Conservation (phyloP, 2,797 vertebrate genomes). For the Psittacula derbiana region DNA sequence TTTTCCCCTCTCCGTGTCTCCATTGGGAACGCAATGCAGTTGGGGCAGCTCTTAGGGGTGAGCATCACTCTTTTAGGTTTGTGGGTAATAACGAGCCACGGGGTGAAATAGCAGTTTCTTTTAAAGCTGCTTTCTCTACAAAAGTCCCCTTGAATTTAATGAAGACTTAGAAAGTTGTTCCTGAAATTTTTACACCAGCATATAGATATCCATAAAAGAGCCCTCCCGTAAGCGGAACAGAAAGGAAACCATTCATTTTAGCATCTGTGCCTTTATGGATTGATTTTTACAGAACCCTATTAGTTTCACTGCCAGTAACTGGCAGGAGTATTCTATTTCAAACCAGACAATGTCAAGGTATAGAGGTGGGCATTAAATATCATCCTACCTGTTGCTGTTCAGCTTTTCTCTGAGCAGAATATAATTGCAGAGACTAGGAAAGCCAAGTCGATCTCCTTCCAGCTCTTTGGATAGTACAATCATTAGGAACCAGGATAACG, state of each 20-base stretch:
- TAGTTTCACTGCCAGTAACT: constrained; percentile 42
- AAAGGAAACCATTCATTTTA: constrained; percentile 44
- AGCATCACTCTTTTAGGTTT: neutral
- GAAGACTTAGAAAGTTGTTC: constrained; percentile 17
- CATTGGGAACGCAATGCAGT: rapidly evolving
- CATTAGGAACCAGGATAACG: neutral
- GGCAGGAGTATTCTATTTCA: constrained; percentile 34
- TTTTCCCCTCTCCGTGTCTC: neutral
- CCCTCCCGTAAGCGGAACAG: neutral
- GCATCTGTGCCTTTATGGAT: neutral
- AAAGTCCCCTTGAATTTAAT: constrained; percentile 15
- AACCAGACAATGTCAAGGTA: neutral
- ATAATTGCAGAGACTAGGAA: neutral
- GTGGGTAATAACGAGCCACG: neutral
- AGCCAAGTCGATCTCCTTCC: neutral
- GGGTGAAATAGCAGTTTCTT: neutral
- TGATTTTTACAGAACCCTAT: constrained; percentile 43
- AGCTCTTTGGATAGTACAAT: neutral
- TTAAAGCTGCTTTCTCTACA: neutral
- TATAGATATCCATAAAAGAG: constrained; percentile 37
- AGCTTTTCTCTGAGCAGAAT: neutral
- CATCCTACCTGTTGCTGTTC: constrained; percentile 23
- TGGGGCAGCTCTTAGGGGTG: neutral
- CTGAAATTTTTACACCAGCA: neutral
- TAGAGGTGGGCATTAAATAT: neutral